phyloP scores from a whole-genome alignment of 2,888 invertebrate genomes.

The Lepidocyrtoides sp. region DNA sequence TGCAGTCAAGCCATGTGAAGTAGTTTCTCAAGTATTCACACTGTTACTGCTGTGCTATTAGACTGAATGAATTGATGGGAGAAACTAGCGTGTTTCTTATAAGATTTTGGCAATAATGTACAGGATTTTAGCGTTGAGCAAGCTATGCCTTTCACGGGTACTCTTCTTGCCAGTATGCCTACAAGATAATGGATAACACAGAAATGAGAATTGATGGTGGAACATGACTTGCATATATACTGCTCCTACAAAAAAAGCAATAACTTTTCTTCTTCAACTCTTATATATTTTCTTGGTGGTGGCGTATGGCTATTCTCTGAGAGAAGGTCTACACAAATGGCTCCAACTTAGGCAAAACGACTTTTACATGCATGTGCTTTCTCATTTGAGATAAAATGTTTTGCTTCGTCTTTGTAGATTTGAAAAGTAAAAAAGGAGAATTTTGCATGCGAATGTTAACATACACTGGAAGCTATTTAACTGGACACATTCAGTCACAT shows the following conservation, averaged over 20 bases:
- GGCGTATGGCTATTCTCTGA: neutral
- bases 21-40: neutral
- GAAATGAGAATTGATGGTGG: slow-evolving; percentile 54
- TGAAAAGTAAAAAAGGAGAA: no score
- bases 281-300: neutral
- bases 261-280: neutral
- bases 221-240: slow-evolving; percentile 44
- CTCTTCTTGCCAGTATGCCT: slow-evolving; percentile 1
- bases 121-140: neutral
- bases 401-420: no score
- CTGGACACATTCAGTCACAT: no score
- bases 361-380: no score
- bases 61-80: slow-evolving; percentile 3
- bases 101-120: neutral
- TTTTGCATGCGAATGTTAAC: no score
- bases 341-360: no score
- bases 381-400: no score
- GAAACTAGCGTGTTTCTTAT: neutral
- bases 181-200: slow-evolving; percentile 44
- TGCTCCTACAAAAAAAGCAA: neutral
- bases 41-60: neutral
- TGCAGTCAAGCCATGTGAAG: neutral
- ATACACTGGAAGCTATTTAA: no score
- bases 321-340: neutral
- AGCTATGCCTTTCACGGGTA: neutral